These are phyloP conservation scores for Gobius niger DNA, from an alignment of 2,113 vertebrate species.

Conservation along the genomic window DNA sequence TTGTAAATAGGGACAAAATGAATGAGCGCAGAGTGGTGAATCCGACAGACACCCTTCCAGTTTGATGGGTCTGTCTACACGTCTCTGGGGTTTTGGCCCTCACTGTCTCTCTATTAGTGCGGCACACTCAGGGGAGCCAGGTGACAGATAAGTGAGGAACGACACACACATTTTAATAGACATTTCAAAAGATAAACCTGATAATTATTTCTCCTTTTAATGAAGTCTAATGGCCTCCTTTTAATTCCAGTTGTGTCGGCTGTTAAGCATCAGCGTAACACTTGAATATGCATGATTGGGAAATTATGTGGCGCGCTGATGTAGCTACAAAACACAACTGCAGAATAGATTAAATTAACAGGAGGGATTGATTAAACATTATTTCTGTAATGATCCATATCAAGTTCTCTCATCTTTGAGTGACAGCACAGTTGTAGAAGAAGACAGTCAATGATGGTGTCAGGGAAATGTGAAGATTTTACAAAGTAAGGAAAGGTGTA, in stretches of 20 bases:
- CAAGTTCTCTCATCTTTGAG: constrained; percentile 71
- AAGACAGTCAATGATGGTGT: constrained; percentile 12
- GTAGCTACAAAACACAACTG: constrained; percentile 67
- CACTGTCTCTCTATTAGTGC: constrained; percentile 78
- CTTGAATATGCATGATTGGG: constrained; percentile 78
- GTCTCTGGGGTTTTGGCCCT: constrained; percentile 72
- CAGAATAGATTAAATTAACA: constrained; percentile 74
- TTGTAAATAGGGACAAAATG: constrained; percentile 33
- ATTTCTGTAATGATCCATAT: constrained; percentile 79
- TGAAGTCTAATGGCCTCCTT: constrained; percentile 81
- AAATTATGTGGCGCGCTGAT: constrained; percentile 53
- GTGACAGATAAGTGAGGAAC: constrained; percentile 81
- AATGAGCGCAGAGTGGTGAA: constrained; percentile 44
- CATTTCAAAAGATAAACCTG: constrained; percentile 82
- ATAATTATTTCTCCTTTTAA: constrained; percentile 82
- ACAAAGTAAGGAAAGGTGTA: not conserved
- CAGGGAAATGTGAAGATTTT: constrained; percentile 27
- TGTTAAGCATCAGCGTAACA: constrained; percentile 72
- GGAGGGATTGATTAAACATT: constrained; percentile 76
- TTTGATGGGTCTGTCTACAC: constrained; percentile 61
- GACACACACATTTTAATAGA: constrained; percentile 81
- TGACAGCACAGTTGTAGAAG: constrained; percentile 42
- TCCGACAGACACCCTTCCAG: constrained; percentile 64
- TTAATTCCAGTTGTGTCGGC: constrained; percentile 75
- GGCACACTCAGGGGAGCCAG: constrained; percentile 76